phyloP scores from a whole-genome alignment of 2,888 invertebrate species.

The Acronicta alni region DNA sequence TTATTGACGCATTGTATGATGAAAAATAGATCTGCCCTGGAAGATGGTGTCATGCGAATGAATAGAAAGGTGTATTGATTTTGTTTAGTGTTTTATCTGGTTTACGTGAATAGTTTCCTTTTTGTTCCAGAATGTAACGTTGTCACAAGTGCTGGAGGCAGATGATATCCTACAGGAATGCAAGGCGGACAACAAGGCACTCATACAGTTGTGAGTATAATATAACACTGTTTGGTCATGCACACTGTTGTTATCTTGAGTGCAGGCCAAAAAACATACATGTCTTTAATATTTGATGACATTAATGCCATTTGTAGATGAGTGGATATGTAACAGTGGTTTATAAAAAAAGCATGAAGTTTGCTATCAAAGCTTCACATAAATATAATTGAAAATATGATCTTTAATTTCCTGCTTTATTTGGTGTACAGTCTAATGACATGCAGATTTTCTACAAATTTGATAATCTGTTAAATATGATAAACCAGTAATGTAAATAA shows the following conservation, averaged over 20 bases:
- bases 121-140: constrained; percentile 94
- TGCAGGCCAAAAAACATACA: constrained; percentile 14
- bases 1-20: constrained; percentile 46
- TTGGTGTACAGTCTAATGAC: background rate
- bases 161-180: constrained; percentile 99
- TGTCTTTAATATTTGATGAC: constrained; percentile 5
- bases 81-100: constrained; percentile 20
- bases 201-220: constrained; percentile 96
- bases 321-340: too few species aligned
- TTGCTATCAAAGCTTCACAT: too few species aligned
- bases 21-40: constrained; percentile 11
- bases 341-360: too few species aligned
- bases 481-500: too few species aligned
- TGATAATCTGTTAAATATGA: background rate
- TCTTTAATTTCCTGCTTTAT: background rate
- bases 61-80: constrained; percentile 17
- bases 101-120: constrained; percentile 48
- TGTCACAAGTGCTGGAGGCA: constrained; percentile 97
- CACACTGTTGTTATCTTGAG: constrained; percentile 15
- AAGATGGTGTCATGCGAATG: constrained; percentile 19
- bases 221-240: background rate
- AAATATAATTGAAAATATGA: too few species aligned
- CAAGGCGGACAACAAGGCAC: constrained; percentile 96
- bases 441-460: background rate
- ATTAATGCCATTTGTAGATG: too few species aligned